Evolutionary conservation across 2,888 invertebrate genomes (phyloP).

Genomic region (Leptogaster cylindrica): DNA sequence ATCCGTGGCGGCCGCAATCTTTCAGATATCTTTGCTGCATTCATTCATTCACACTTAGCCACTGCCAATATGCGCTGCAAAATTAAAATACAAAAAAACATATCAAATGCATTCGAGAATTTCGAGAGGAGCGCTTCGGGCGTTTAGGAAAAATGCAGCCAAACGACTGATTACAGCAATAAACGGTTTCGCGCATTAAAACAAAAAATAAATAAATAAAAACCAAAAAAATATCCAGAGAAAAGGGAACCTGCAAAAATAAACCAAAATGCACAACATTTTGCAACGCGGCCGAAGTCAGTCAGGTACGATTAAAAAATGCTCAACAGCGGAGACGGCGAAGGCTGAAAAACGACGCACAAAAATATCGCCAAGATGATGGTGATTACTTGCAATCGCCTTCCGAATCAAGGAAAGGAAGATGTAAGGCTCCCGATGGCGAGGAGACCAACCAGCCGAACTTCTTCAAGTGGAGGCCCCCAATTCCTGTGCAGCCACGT

Average conservation of each 20-base stretch:
- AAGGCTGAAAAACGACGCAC: conserved; percentile 27
- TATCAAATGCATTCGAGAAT: conserved; percentile 14
- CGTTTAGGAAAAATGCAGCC: conserved; percentile 21
- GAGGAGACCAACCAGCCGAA: conserved; percentile 10
- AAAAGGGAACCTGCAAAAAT: too few relatives aligned
- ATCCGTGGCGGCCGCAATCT: conserved; percentile 16
- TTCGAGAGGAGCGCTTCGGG: conserved; percentile 20
- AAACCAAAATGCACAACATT: conserved; percentile 25
- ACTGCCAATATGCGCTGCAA: conserved; percentile 5
- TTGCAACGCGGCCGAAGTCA: conserved; percentile 17
- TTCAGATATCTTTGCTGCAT: conserved; percentile 28
- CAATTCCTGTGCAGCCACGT: background rate
- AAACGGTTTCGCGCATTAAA: conserved; percentile 45
- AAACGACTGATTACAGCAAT: conserved; percentile 46
- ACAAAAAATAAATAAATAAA: too few relatives aligned
- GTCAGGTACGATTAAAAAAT: conserved; percentile 3
- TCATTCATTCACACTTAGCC: conserved; percentile 36
- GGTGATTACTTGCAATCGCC: conserved; percentile 47
- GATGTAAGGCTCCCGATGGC: conserved; percentile 19
- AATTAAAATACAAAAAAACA: too few relatives aligned
- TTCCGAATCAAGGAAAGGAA: conserved; percentile 8
- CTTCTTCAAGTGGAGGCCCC: background rate
- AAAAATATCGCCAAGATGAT: conserved; percentile 44
- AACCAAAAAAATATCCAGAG: too few relatives aligned
- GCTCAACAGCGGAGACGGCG: conserved; percentile 5